Evolutionary conservation across 2,797 vertebrate species (phyloP).

Genomic region (Ptychobarbus kaznakovi): DNA sequence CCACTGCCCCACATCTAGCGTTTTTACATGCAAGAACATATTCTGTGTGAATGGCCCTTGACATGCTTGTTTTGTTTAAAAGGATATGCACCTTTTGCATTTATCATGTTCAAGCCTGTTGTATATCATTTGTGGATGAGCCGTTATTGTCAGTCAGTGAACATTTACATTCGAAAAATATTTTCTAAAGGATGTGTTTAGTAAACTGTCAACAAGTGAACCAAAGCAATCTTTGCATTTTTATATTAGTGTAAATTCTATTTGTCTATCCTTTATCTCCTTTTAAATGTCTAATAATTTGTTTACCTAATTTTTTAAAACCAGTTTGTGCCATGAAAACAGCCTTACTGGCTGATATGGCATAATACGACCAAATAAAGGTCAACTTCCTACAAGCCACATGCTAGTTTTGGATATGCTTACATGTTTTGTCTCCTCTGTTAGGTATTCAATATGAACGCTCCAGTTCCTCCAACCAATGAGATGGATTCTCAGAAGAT

Average conservation of each 20-base stretch:
- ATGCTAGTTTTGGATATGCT: background rate
- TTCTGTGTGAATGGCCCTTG: constrained; percentile 17
- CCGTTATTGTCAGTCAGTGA: background rate
- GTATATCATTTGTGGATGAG: background rate
- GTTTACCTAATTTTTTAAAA: background rate
- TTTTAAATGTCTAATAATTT: background rate
- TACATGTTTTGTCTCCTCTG: background rate
- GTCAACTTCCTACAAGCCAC: background rate
- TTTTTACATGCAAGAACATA: background rate
- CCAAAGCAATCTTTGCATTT: background rate
- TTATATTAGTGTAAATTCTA: background rate
- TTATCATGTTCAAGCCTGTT: background rate
- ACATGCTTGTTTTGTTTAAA: constrained; percentile 15
- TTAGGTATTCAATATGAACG: constrained; percentile 97
- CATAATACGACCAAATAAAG: too few species aligned
- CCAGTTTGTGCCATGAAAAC: background rate
- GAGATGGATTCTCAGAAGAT: constrained; percentile 91
- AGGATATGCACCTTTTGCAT: background rate
- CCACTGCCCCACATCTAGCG: background rate
- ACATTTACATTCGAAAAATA: background rate
- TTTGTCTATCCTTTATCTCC: background rate
- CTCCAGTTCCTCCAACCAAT: constrained; percentile 91
- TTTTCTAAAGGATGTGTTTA: constrained; percentile 2
- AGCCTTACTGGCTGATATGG: background rate
- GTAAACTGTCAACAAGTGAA: background rate